Conservation (phyloP, 1,140 invertebrate genomes). For the Euschistus heros region DNA sequence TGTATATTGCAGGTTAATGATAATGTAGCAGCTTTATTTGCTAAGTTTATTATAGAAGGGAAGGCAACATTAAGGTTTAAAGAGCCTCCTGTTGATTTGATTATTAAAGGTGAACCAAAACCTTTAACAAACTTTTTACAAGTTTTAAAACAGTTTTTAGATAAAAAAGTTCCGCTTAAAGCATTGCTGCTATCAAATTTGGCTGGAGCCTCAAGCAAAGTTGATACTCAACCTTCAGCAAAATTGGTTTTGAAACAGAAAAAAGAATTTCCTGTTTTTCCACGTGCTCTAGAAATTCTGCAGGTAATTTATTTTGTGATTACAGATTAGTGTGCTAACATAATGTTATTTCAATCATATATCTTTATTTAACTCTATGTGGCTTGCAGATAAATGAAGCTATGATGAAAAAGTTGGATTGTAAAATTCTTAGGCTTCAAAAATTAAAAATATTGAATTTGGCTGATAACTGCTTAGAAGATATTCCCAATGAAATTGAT, state of each 20-base stretch:
- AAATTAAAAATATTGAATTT: constrained; percentile 13
- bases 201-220: neutral
- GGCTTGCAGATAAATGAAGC: neutral
- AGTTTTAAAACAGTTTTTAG: neutral
- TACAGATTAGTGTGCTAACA: neutral
- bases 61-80: constrained; percentile 16
- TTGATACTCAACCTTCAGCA: neutral
- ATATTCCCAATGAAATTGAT: constrained; percentile 2
- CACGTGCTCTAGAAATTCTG: neutral
- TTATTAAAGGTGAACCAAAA: constrained; percentile 7
- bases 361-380: neutral
- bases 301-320: neutral
- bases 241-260: constrained; percentile 3
- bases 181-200: neutral
- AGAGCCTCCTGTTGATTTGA: constrained; percentile 17
- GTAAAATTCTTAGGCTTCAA: constrained; percentile 5
- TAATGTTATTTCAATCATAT: neutral
- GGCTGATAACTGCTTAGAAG: neutral
- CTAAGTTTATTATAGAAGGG: constrained; percentile 10
- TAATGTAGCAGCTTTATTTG: neutral
- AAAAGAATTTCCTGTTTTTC: neutral
- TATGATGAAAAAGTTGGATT: neutral
- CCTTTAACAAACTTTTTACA: neutral
- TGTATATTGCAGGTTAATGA: neutral
- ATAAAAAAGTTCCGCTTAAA: too few relatives aligned